phyloP scores from a whole-genome alignment of 2,888 invertebrate species.

The Leistus spinibarbis region DNA sequence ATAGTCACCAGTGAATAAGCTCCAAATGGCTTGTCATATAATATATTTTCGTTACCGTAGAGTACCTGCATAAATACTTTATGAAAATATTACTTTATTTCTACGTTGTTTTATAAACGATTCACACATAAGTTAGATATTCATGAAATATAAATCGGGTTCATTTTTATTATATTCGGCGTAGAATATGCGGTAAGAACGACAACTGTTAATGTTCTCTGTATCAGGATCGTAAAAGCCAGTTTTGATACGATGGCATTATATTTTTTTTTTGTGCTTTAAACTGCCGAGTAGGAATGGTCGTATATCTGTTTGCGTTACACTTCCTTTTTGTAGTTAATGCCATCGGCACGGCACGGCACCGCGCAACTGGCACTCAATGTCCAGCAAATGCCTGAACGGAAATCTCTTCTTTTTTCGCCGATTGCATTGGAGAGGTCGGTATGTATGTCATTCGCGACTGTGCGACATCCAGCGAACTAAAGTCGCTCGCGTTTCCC shows the following conservation, averaged over 20 bases:
- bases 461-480: not conserved
- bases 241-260: not conserved
- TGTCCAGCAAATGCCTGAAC: not conserved
- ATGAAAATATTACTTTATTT: not conserved
- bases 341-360: no score
- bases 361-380: not conserved
- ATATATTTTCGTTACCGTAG: not conserved
- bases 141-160: no score
- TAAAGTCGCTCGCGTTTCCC: not conserved
- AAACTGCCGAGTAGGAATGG: not conserved
- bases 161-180: no score
- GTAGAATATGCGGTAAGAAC: no score
- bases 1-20: not conserved
- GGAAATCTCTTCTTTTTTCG: not conserved
- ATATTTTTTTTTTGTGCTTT: not conserved
- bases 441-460: conserved; percentile 2
- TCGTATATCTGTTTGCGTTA: not conserved
- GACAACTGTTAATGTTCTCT: no score
- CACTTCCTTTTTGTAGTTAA: not conserved
- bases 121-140: not conserved
- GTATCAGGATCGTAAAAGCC: not conserved
- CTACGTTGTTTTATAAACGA: not conserved
- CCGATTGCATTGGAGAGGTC: not conserved
- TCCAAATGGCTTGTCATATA: not conserved
- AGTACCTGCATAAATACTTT: not conserved